Conservation (phyloP, 2,113 vertebrate species). For the Ascaphus truei region DNA sequence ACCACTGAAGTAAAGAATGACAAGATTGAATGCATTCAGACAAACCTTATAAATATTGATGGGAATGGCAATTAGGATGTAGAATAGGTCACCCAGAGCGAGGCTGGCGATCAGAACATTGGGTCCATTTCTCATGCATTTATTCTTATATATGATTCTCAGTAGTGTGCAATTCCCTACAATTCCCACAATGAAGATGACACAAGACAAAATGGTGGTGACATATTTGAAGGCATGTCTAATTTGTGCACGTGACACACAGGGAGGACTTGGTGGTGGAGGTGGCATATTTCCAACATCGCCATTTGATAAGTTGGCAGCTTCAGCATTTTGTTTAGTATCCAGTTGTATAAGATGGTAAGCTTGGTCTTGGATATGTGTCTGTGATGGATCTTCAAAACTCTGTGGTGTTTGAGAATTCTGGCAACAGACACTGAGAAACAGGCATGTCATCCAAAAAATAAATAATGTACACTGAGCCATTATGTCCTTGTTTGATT, state of each 20-base stretch:
- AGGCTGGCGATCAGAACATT: conserved; percentile 86
- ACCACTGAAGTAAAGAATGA: no score
- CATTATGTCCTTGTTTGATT: background rate
- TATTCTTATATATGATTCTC: conserved; percentile 89
- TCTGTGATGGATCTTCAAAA: conserved; percentile 24
- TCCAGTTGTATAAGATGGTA: conserved; percentile 21
- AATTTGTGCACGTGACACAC: conserved; percentile 70
- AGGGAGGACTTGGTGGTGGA: conserved; percentile 59
- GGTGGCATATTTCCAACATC: conserved; percentile 11
- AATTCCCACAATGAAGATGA: conserved; percentile 84
- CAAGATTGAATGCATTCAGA: background rate
- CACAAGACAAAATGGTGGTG: conserved; percentile 81
- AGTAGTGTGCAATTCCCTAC: conserved; percentile 83
- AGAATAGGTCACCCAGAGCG: conserved; percentile 83
- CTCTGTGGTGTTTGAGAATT: conserved; percentile 32
- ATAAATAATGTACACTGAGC: background rate
- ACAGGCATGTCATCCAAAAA: conserved; percentile 37
- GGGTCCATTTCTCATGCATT: conserved; percentile 88
- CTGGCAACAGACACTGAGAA: fast-evolving
- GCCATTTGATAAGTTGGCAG: background rate
- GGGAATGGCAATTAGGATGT: conserved; percentile 84
- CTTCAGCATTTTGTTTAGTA: background rate
- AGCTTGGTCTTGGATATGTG: conserved; percentile 21
- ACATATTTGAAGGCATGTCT: conserved; percentile 79
- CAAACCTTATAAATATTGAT: conserved; percentile 82